phyloP scores from a whole-genome alignment of 2,797 vertebrate species.

The Perodicticus potto region DNA sequence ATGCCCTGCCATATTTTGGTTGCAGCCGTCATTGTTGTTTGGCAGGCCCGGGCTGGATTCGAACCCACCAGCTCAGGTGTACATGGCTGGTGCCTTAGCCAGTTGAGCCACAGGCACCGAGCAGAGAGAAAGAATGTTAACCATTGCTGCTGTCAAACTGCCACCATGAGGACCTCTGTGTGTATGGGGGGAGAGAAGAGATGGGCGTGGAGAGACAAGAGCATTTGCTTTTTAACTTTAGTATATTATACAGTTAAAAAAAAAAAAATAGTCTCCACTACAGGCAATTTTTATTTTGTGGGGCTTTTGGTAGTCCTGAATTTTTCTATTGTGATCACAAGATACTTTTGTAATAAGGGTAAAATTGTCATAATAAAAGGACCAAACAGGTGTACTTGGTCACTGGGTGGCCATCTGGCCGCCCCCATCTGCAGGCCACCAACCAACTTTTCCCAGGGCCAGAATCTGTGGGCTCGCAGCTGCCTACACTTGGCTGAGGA shows the following conservation, averaged over 20 bases:
- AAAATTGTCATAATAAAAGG: neutral
- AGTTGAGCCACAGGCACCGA: too few species aligned
- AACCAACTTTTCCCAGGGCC: neutral
- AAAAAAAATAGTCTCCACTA: neutral
- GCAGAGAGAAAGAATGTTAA: neutral
- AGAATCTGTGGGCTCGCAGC: neutral
- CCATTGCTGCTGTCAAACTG: neutral
- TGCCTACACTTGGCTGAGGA: neutral
- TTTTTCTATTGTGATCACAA: conserved; percentile 21
- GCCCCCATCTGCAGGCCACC: neutral
- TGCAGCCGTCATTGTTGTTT: too few species aligned
- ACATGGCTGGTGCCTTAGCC: too few species aligned
- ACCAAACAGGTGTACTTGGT: neutral
- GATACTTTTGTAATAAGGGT: neutral
- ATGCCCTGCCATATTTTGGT: too few species aligned
- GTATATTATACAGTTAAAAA: neutral
- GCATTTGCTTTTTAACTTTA: neutral
- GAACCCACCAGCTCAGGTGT: too few species aligned
- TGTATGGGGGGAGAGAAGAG: neutral
- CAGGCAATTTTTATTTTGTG: conserved; percentile 14
- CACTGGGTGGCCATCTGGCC: neutral
- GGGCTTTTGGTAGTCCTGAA: neutral
- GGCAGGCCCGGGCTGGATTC: too few species aligned
- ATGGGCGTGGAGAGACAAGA: neutral
- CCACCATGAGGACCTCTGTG: neutral